phyloP scores from a whole-genome alignment of 2,797 vertebrate species.

The Artibeus lituratus region DNA sequence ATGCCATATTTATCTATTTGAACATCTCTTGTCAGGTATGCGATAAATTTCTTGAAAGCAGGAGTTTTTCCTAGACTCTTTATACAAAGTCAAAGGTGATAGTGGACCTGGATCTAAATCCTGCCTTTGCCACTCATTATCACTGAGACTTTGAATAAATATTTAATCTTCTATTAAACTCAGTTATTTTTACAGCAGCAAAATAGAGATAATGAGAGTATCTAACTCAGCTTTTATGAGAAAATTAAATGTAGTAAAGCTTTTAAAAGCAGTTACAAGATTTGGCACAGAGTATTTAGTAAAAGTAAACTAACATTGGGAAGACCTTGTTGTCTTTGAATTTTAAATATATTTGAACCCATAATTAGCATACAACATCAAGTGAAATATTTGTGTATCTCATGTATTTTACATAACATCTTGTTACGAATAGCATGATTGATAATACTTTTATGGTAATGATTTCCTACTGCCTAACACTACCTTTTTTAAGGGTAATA shows the following conservation, averaged over 20 bases:
- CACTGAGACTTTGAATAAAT: neutral
- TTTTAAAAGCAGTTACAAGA: neutral
- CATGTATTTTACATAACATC: neutral
- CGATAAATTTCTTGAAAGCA: neutral
- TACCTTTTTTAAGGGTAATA: neutral
- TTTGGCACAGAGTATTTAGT: neutral
- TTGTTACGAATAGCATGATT: neutral
- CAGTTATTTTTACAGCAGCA: neutral
- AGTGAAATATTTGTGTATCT: neutral
- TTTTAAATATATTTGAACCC: neutral
- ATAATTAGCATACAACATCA: neutral
- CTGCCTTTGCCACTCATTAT: neutral
- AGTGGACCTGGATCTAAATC: neutral
- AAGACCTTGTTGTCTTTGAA: neutral
- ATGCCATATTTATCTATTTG: neutral
- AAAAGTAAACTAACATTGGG: neutral
- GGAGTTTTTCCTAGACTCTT: neutral
- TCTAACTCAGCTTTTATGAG: neutral
- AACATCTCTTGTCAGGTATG: neutral
- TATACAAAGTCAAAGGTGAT: neutral
- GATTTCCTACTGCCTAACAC: neutral
- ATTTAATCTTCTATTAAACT: neutral
- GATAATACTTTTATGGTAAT: neutral
- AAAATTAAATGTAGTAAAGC: neutral
- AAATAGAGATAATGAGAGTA: neutral